phyloP scores from a whole-genome alignment of 2,113 vertebrate genomes.

The Pseudopipra pipra region DNA sequence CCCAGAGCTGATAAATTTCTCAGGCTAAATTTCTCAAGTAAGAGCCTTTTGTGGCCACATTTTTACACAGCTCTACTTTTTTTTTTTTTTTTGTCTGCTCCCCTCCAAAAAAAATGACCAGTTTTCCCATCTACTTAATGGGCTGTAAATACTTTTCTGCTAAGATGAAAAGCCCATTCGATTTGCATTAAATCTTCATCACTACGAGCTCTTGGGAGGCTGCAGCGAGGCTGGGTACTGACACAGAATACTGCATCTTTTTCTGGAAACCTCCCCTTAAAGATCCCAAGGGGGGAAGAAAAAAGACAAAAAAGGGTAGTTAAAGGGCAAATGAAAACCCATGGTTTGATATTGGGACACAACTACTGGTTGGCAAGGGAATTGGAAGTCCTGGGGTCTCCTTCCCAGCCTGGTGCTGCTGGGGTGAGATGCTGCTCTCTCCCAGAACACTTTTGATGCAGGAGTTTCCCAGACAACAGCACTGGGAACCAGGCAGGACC shows the following conservation, averaged over 20 bases:
- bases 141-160: conserved; percentile 61
- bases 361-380: not conserved
- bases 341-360: not conserved
- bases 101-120: conserved; percentile 38
- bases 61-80: not conserved
- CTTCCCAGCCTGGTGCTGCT: not conserved
- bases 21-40: conserved; percentile 26
- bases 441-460: not conserved
- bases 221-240: not conserved
- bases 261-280: not conserved
- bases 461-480: not conserved
- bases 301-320: not conserved
- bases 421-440: not conserved
- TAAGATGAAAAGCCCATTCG: conserved; percentile 68
- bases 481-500: not conserved
- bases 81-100: not conserved
- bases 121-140: conserved; percentile 60
- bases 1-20: conserved; percentile 57
- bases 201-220: conserved; percentile 1
- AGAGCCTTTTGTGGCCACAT: conserved; percentile 38
- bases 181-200: conserved; percentile 69
- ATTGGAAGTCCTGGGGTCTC: not conserved
- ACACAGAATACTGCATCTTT: conserved; percentile 2
- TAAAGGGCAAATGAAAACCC: not conserved
- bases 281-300: not conserved